Evolutionary conservation across 1,140 invertebrate genomes (phyloP), one percentile per base, ranked within the genome.

Genomic region (Lucilia cuprina): DNA sequence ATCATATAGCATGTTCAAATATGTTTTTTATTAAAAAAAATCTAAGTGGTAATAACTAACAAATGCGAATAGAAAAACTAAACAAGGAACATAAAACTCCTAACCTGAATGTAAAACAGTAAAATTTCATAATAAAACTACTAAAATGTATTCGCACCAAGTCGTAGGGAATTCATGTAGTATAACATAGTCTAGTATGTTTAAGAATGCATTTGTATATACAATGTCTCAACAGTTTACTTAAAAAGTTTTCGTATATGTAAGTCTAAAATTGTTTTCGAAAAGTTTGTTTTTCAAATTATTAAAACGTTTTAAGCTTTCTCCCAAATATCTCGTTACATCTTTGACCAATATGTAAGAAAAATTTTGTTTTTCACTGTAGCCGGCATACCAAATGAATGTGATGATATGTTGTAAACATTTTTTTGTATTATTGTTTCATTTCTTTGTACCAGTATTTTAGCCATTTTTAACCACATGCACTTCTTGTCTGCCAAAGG

Each of bases 11-110:
- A 80, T 80, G 77, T 80, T 49, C 41, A 14, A 49, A 80, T 41
- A 50, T 77, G 13, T 3, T 19, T 86, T 88, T 88, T 88, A 87
- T 87, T 88, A 88, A 13, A 80, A 80, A 80, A n/a, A 30, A 30
- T n/a, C 77, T 35, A 13, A 65, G 30, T 12, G 13, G 55, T 13
- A 65, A 83, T 35, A 70, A 34, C 41, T 60, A 60, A 82, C 8
- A 82, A 82, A 82, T 13, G 8, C 47, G 5, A 60, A 25, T 19
- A 82, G 5, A 83, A 13, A 17, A 82, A 34, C 4, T 19, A 1
- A 82, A 41, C 3, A 25, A 60, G 3, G 30, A 34, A 7, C 34
- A 70, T 47, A 65, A 19, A 65, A 83, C 50, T 74, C 35, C 55
- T 25, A 70, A 74, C 55, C 10, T 65, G 14, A 30, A n/a, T 35